Evolutionary conservation across 1,140 invertebrate genomes (phyloP), one percentile per base, ranked within the genome.

Genomic region (Drosophila simulans): DNA sequence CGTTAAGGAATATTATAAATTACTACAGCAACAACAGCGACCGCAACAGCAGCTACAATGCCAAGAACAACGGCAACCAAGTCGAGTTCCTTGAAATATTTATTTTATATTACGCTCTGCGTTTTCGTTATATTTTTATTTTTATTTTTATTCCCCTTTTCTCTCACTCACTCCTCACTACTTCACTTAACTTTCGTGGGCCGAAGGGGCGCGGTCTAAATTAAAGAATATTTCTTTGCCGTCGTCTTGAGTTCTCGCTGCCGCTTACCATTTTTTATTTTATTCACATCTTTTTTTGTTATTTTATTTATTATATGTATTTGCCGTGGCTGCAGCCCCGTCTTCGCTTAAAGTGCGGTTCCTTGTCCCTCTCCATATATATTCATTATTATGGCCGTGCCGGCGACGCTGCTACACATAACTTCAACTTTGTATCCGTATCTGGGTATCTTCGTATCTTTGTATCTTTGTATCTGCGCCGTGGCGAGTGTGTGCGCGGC

Each of bases 1-100:
- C 85, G 90, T 91, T 91, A 91, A 91, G 80, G 82, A 91, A 91
- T 91, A 91, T 91, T 91, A 91, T 91, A 91, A 91, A 91, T 91
- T 91, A 91, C 90, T 84, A 74, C 82, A 83, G 69, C 72, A 82
- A 73, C 80, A 84, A 57, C 71, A 70, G 20, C 58, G 70, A 68
- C 59, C 37, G 37, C 65, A 72, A 53, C 39, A 70, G 15, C 48
- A 58, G 8, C 22, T 54, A 20, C 46, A 49, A 12, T 48, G 70
- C 20, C 55, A 80, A 48, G 40, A 59, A 72, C 51, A 75, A 73
- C 20, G 65, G 55, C 60, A 63, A 63, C 49, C 48, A 62, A 74
- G 74, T 62, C 72, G 72, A 53, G 73, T 76, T 71, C 69, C 84
- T 89, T 80, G 84, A 88, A 88, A 88, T 88, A 88, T 88, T 88